Conservation (phyloP, 2,888 invertebrate species). For the Drosophila antonietae region DNA sequence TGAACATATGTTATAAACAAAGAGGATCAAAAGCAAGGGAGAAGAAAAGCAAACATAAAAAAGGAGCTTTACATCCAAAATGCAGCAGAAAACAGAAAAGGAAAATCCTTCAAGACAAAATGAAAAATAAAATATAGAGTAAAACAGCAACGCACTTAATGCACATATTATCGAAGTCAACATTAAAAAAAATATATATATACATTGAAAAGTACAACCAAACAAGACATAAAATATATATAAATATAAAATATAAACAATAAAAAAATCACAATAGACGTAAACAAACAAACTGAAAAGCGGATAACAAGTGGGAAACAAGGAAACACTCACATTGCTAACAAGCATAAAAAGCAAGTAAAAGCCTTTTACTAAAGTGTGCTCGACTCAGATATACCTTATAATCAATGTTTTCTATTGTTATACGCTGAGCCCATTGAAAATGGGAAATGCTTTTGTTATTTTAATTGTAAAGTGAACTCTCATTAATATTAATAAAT, state of each 20-base stretch:
- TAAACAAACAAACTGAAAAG: slow-evolving; percentile 52
- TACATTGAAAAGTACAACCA: slow-evolving; percentile 38
- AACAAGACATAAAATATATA: slow-evolving; percentile 44
- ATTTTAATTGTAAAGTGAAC: no score
- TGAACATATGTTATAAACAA: slow-evolving; percentile 48
- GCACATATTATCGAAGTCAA: slow-evolving; percentile 59
- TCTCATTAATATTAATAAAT: no score
- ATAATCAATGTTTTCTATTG: no score
- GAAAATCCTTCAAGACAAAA: neutral
- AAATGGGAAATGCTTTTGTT: no score
- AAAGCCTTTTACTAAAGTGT: neutral
- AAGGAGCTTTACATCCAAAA: slow-evolving; percentile 40
- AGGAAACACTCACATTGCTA: slow-evolving; percentile 40
- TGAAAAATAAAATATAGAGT: slow-evolving; percentile 13
- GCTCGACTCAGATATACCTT: neutral
- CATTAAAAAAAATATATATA: slow-evolving; percentile 26
- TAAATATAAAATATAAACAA: slow-evolving; percentile 57
- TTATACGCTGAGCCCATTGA: no score
- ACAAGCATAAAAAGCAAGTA: slow-evolving; percentile 45
- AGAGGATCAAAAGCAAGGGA: slow-evolving; percentile 21
- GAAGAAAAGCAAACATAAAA: slow-evolving; percentile 34
- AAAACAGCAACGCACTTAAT: slow-evolving; percentile 46
- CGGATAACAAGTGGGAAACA: slow-evolving; percentile 43
- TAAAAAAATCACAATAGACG: slow-evolving; percentile 51
- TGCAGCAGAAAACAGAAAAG: slow-evolving; percentile 12